A percentile compares a stretch with the other conserved stretches of the same genome.
phyloP scores from a whole-genome alignment of 2,888 invertebrate genomes.

The Cantharis lateralis region DNA sequence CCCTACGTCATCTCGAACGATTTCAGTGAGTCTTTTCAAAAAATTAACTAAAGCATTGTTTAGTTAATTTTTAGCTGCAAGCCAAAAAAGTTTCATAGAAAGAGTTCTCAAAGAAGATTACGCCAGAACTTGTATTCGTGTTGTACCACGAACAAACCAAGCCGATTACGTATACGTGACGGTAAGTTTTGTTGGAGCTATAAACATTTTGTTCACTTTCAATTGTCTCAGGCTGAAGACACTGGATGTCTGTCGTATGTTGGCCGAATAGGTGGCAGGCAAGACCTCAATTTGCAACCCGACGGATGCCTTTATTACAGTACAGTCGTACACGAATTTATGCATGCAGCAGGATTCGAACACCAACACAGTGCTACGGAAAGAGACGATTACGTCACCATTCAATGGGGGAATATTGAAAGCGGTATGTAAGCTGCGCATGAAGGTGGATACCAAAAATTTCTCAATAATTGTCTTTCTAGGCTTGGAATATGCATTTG shows the following conservation, averaged over 20 bases:
- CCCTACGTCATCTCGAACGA: conserved; percentile 5
- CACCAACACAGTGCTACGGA: conserved; percentile 82
- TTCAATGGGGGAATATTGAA: conserved; percentile 73
- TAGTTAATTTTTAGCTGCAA: background rate
- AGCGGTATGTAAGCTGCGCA: conserved; percentile 35
- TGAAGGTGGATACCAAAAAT: background rate
- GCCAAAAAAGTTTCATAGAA: background rate
- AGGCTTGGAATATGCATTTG: background rate
- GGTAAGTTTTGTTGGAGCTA: background rate
- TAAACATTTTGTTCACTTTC: too few species aligned
- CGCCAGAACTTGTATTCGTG: background rate
- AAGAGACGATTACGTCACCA: conserved; percentile 75
- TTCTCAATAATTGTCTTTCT: background rate
- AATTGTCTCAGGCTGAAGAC: background rate
- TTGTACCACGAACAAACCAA: background rate
- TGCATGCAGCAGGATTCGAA: conserved; percentile 81
- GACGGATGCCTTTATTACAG: background rate
- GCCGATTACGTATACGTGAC: conserved; percentile 7
- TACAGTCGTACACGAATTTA: conserved; percentile 71
- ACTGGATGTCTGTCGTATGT: background rate
- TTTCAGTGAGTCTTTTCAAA: background rate
- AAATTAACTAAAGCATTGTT: background rate
- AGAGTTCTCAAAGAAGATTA: background rate
- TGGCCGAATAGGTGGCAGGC: background rate
- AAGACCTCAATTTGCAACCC: background rate